Evolutionary conservation across 2,888 invertebrate genomes (phyloP).

Genomic region (Scaptomyza polygonia): DNA sequence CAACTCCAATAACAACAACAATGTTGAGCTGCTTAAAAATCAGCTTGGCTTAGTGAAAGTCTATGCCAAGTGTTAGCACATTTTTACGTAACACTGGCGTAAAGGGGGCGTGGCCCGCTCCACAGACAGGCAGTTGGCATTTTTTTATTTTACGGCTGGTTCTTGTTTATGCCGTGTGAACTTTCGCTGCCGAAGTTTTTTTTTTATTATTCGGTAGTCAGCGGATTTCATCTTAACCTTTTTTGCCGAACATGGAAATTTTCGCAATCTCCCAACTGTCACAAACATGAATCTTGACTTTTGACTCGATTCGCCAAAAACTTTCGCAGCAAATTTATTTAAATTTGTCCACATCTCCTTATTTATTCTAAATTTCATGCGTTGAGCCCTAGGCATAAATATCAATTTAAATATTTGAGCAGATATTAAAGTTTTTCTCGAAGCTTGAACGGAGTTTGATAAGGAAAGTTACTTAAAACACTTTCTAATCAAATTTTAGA

Average conservation of each 20-base stretch:
- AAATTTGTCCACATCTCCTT: constrained; percentile 13
- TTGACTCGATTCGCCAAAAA: constrained; percentile 42
- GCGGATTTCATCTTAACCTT: constrained; percentile 47
- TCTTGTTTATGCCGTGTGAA: constrained; percentile 47
- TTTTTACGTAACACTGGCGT: constrained; percentile 27
- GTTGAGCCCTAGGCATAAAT: constrained; percentile 9
- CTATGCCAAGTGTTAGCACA: constrained; percentile 58
- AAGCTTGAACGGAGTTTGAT: not conserved
- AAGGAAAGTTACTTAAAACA: not conserved
- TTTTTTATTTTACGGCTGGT: constrained; percentile 19
- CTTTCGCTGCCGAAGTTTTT: constrained; percentile 35
- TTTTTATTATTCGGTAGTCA: constrained; percentile 12
- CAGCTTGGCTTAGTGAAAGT: constrained; percentile 42
- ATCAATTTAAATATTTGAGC: constrained; percentile 10
- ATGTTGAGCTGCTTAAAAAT: constrained; percentile 29
- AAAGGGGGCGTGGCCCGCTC: constrained; percentile 35
- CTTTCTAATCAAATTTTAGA: not conserved
- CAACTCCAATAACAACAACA: constrained; percentile 26
- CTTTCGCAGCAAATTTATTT: constrained; percentile 39
- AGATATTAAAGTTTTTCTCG: constrained; percentile 8
- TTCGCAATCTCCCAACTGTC: constrained; percentile 70
- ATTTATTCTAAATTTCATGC: constrained; percentile 5
- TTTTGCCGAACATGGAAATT: constrained; percentile 46
- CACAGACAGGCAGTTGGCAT: constrained; percentile 38
- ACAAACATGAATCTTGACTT: constrained; percentile 61